These are phyloP conservation scores for Spheniscus mendiculus DNA, from an alignment of 2,113 vertebrate genomes.

Conservation along the genomic window DNA sequence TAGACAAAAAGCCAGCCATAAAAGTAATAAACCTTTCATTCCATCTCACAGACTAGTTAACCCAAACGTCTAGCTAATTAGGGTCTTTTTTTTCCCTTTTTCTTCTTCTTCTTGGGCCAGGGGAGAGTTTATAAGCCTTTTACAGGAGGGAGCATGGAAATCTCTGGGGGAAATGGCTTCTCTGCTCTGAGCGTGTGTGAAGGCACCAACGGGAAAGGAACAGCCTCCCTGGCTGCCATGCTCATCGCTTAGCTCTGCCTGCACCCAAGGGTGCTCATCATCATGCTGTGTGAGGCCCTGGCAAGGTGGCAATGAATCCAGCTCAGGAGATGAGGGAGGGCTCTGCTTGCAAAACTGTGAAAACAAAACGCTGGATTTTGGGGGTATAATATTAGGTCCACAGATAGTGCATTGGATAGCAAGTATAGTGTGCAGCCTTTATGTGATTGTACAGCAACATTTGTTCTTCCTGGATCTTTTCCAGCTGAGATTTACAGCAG, in stretches of 20 bases:
- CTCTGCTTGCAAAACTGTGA: background rate
- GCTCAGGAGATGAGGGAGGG: background rate
- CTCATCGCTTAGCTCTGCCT: fast-evolving
- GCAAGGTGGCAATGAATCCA: background rate
- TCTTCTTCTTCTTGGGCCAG: background rate
- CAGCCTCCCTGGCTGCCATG: background rate
- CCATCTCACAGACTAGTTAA: background rate
- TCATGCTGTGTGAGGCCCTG: fast-evolving
- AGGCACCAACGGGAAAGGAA: background rate
- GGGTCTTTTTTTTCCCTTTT: fast-evolving
- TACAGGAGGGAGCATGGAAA: background rate
- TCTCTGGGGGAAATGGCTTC: background rate
- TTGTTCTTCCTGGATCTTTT: background rate
- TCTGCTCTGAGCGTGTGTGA: background rate
- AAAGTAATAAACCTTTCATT: constrained; percentile 7
- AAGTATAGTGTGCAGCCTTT: background rate
- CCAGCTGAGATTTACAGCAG: background rate
- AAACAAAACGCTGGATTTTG: background rate
- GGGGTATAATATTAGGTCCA: background rate
- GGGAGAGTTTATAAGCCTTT: background rate
- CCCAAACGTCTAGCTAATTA: background rate
- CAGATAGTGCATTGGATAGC: too few relatives aligned
- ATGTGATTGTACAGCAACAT: background rate
- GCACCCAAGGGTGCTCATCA: background rate
- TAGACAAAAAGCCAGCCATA: background rate